phyloP scores from a whole-genome alignment of 2,797 vertebrate species.

The Hydrolagus colliei region DNA sequence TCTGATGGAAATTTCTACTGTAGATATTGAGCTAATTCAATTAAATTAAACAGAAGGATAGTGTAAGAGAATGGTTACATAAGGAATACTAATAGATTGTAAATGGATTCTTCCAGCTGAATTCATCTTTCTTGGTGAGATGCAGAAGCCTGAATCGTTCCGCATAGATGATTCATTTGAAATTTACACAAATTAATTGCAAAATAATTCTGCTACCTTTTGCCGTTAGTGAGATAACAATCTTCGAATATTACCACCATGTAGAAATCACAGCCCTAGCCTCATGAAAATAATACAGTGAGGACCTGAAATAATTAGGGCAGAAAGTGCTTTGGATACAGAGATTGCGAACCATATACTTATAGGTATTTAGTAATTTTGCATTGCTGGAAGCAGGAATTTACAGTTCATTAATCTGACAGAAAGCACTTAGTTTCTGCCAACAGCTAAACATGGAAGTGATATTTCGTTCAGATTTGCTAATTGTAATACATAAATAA shows the following conservation, averaged over 20 bases:
- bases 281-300: background rate
- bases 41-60: background rate
- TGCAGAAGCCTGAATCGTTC: conserved; percentile 12
- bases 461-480: conserved; percentile 6
- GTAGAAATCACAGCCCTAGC: background rate
- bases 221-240: background rate
- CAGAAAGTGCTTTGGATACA: background rate
- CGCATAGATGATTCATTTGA: conserved; percentile 11
- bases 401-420: conserved; percentile 16
- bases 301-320: conserved; percentile 12
- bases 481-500: conserved; percentile 12
- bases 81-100: conserved; percentile 5
- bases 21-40: background rate
- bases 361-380: background rate
- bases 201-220: conserved; percentile 1
- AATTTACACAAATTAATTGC: background rate
- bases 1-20: background rate
- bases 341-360: background rate
- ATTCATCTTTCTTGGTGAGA: conserved; percentile 6
- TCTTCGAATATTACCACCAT: background rate
- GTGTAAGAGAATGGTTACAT: background rate
- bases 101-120: background rate
- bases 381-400: background rate
- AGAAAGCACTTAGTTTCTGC: conserved; percentile 9
- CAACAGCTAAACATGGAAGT: background rate